Evolutionary conservation across 2,113 vertebrate species (phyloP), one percentile per base, ranked within the genome.

Genomic region (Microtus oregoni): DNA sequence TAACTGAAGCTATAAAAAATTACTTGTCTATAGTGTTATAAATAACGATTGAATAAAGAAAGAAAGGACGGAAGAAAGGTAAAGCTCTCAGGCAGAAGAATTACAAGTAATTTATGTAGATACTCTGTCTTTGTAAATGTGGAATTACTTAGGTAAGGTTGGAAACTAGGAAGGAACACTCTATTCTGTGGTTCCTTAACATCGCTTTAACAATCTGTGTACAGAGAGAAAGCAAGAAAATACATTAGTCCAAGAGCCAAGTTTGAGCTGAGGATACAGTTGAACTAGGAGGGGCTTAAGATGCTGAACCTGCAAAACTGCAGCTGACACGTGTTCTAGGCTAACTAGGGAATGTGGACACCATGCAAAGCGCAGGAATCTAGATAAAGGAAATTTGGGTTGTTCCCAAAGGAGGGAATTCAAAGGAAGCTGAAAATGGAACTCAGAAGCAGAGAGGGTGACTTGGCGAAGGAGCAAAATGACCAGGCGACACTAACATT

Each of bases 1-100:
- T 50, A 87, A 55, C 24, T n/a, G 65, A 94, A 95, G 67, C 38
- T 68, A 68, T 52, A 93, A 86, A 93, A 38, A 24, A 52, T 35
- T n/a, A 1, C 28, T 32, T 30, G 9, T 52, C 8, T 28, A 61
- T 58, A 52, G 3, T 73, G 44, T 68, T 47, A 67, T 65, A 93
- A n/a, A 87, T 73, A 83, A 47, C 52, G 32, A 73, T 20, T 86
- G 28, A 86, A 91, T 67, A 50, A 86, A 89, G 70, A 63, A 90
- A 67, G 65, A 24, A 78, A 67, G 26, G 3, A n/a, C 61, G 15
- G 26, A 10, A 67, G 63, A 0, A 52, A 79, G 32, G 79, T 32
- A 68, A 82, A 52, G 35, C 47, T 91, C 22, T 50, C 24, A 19
- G 24, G 30, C 2, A 41, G 78, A 92, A 95, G 44, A 92, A 73